Evolutionary conservation across 2,888 invertebrate genomes (phyloP), one percentile per base, ranked within the genome.

Genomic region (Dendrolimus houi): DNA sequence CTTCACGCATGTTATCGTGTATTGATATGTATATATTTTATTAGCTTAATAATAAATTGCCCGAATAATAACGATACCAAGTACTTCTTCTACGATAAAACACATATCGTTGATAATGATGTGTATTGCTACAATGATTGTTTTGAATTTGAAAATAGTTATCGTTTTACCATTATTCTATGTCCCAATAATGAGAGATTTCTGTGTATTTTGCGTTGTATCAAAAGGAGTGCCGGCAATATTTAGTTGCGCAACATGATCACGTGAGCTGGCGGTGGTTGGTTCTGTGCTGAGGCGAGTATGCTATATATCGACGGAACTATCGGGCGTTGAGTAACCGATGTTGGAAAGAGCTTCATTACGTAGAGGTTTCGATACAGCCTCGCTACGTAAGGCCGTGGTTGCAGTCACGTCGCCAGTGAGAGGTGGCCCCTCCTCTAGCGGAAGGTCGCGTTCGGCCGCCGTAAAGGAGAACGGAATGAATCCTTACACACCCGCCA

Each of bases 351-450:
- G 86, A 89, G 87, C 84, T 85, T 82, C 82, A 84, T 88, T 88
- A 87, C 87, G 87, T 87, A 84, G 82, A 85, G 75, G 86, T 88
- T 88, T 88, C 86, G 82, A 88, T 88, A 87, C 87, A 88, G 84
- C 87, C 89, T 89, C 89, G 89, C 87, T 80, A 79, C 78, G 82
- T 89, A 86, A 88, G 89, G 89, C 89, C 89, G 88, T 81, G 84
- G 85, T 83, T 85, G 85, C 87, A 86, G 87, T 87, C 89, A 89
- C 89, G 88, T 87, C 80, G 86, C 58, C 83, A 80, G 87, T 87
- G 87, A 86, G 87, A 85, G 88, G 87, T 81, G 85, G 47, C 87
- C 87, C 87, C 88, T 83, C 87, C 87, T 84, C 78, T 75, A 75
- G 64, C 79, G 86, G 87, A 89, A 89, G 89, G 89, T 89, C 89